These are phyloP conservation scores for Himalopsyche phryganea DNA, from an alignment of 1,140 invertebrate species.

Conservation along the genomic window DNA sequence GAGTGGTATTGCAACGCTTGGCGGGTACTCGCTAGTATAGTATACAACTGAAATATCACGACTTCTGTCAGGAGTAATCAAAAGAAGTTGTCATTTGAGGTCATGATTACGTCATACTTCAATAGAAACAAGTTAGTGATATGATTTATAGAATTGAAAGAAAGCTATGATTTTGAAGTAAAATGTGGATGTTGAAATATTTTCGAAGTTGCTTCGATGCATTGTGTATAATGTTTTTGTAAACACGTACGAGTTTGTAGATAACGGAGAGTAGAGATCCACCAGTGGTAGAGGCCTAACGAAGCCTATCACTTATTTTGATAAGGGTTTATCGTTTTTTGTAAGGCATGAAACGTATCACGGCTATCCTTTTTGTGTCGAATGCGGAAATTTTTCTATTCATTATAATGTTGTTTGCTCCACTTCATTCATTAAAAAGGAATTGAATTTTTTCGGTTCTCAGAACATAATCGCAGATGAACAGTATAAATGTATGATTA, in stretches of 20 bases:
- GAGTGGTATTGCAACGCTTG: no score
- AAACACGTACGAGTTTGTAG: conserved; percentile 13
- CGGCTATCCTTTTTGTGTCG: conserved; percentile 15
- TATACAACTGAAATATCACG: no score
- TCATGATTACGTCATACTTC: no score
- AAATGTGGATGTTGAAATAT: no score
- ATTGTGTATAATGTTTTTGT: conserved; percentile 25
- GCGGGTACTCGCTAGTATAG: no score
- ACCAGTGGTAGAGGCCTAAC: conserved; percentile 9
- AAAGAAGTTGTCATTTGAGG: no score
- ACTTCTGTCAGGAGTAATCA: no score
- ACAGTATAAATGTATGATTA: no score
- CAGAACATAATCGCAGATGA: not conserved
- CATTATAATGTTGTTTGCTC: conserved; percentile 5
- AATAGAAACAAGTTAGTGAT: no score
- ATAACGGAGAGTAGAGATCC: conserved; percentile 8
- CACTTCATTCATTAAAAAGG: not conserved
- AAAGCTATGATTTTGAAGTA: no score
- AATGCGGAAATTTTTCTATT: conserved; percentile 12
- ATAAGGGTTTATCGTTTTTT: conserved; percentile 35
- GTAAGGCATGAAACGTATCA: conserved; percentile 28
- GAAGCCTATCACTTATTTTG: conserved; percentile 34
- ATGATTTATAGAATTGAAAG: no score
- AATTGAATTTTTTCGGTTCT: not conserved
- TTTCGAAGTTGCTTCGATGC: no score